Evolutionary conservation across 2,888 invertebrate species (phyloP).

Genomic region (Cosmia pyralina): DNA sequence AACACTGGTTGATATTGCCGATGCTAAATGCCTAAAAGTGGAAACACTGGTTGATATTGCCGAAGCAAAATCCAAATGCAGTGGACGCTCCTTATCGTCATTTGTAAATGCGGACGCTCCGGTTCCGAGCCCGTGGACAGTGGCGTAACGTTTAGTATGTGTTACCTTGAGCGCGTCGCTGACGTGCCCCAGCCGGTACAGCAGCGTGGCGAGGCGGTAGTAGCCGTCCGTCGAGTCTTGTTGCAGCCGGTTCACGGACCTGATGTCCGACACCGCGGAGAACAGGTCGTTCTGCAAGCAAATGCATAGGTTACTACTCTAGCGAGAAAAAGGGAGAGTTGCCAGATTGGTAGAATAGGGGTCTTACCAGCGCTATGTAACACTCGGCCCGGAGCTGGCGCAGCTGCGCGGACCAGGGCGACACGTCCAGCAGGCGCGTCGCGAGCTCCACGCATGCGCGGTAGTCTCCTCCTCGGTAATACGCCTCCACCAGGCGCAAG

Average conservation of each 20-base stretch:
- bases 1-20: too few relatives aligned
- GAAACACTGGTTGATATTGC: too few relatives aligned
- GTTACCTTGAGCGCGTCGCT: slow-evolving; percentile 95
- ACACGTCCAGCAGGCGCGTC: slow-evolving; percentile 94
- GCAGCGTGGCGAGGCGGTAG: slow-evolving; percentile 94
- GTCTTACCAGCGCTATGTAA: slow-evolving; percentile 91
- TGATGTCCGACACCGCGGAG: slow-evolving; percentile 97
- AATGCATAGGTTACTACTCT: neutral
- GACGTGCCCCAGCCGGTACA: slow-evolving; percentile 97
- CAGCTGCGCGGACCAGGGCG: slow-evolving; percentile 96
- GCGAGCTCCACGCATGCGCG: slow-evolving; percentile 88
- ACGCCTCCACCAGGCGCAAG: slow-evolving; percentile 89
- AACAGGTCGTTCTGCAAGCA: slow-evolving; percentile 92
- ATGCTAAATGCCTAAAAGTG: too few relatives aligned
- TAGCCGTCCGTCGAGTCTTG: slow-evolving; percentile 97
- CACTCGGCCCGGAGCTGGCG: slow-evolving; percentile 96
- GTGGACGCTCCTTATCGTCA: too few relatives aligned
- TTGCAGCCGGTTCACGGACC: slow-evolving; percentile 96
- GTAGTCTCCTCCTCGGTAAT: slow-evolving; percentile 88
- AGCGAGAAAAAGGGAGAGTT: too few relatives aligned
- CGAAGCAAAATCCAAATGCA: too few relatives aligned
- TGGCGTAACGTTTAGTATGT: too few relatives aligned
- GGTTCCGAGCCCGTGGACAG: too few relatives aligned
- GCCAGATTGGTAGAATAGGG: neutral
- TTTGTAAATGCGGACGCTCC: too few relatives aligned